Evolutionary conservation across 1,140 invertebrate genomes (phyloP).

Genomic region (Thaumatotibia leucotreta): DNA sequence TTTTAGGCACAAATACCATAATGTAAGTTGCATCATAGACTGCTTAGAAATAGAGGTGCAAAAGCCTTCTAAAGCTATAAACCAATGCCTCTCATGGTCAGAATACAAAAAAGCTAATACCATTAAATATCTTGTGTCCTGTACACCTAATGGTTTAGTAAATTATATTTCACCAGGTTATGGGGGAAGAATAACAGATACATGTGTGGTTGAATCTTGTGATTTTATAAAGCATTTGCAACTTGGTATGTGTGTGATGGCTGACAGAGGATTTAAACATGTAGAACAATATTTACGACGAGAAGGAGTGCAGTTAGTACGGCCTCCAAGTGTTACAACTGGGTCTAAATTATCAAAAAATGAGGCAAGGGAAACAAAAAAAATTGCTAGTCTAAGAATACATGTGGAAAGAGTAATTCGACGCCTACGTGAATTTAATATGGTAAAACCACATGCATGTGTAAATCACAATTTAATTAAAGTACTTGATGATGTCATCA

Average conservation of each 20-base stretch:
- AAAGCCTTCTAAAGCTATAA: constrained; percentile 37
- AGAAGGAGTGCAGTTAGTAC: neutral
- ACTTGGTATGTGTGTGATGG: too few relatives aligned
- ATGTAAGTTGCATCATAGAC: neutral
- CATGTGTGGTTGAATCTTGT: constrained; percentile 44
- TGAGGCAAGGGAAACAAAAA: constrained; percentile 32
- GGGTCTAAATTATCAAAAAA: constrained; percentile 15
- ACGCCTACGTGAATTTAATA: constrained; percentile 47
- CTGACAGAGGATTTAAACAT: constrained; percentile 7
- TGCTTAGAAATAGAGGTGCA: too few relatives aligned
- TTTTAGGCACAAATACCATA: neutral
- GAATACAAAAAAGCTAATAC: constrained; percentile 72
- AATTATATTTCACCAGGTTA: constrained; percentile 60
- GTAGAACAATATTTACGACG: constrained; percentile 12
- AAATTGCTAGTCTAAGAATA: constrained; percentile 56
- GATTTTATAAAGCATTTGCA: constrained; percentile 37
- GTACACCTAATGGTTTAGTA: constrained; percentile 60
- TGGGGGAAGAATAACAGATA: constrained; percentile 53
- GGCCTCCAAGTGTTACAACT: constrained; percentile 19
- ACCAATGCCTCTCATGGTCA: constrained; percentile 67
- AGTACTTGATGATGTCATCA: constrained; percentile 27
- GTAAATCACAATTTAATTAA: constrained; percentile 35
- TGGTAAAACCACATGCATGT: constrained; percentile 51
- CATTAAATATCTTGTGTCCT: constrained; percentile 70
- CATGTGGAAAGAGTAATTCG: constrained; percentile 58